phyloP scores from a whole-genome alignment of 2,113 vertebrate genomes.

The Hippocampus guttulatus region DNA sequence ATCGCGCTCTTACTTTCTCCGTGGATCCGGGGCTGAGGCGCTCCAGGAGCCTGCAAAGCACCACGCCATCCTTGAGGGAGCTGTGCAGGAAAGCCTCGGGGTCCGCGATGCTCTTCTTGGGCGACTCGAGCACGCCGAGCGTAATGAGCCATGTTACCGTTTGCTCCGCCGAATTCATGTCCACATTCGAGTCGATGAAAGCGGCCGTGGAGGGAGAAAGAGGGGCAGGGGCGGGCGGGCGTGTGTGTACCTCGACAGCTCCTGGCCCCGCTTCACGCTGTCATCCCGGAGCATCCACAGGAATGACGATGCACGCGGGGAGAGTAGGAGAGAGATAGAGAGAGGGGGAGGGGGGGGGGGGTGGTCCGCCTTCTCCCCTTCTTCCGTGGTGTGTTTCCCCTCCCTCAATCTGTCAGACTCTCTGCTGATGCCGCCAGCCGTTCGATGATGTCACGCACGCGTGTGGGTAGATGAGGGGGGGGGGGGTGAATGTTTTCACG shows the following conservation, averaged over 20 bases:
- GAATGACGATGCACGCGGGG: constrained; percentile 1
- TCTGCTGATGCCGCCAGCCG: constrained; percentile 72
- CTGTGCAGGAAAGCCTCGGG: constrained; percentile 89
- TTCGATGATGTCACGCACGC: constrained; percentile 80
- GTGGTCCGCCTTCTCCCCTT: constrained; percentile 37
- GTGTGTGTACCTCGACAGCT: constrained; percentile 4
- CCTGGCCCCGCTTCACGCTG: constrained; percentile 6
- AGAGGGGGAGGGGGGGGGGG: neutral
- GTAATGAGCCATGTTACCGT: constrained; percentile 96
- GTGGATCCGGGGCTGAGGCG: constrained; percentile 88
- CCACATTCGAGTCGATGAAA: constrained; percentile 53
- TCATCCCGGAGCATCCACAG: constrained; percentile 7
- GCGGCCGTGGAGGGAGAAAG: constrained; percentile 27
- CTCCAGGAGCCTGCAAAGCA: constrained; percentile 88
- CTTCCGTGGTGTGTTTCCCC: constrained; percentile 40
- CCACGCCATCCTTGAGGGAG: constrained; percentile 89
- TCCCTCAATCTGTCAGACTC: constrained; percentile 72
- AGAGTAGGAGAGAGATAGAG: neutral
- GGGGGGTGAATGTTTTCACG: constrained; percentile 22
- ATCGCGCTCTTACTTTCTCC: constrained; percentile 73
- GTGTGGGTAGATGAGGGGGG: neutral
- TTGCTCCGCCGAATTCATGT: constrained; percentile 94
- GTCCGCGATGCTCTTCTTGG: constrained; percentile 92
- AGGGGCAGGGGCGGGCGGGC: neutral
- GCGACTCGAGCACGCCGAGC: constrained; percentile 91